Percentiles rank a stretch among this genome's conserved stretches.
Evolutionary conservation across 2,888 invertebrate species (phyloP).

Genomic region (Megaustenia siamemsis): DNA sequence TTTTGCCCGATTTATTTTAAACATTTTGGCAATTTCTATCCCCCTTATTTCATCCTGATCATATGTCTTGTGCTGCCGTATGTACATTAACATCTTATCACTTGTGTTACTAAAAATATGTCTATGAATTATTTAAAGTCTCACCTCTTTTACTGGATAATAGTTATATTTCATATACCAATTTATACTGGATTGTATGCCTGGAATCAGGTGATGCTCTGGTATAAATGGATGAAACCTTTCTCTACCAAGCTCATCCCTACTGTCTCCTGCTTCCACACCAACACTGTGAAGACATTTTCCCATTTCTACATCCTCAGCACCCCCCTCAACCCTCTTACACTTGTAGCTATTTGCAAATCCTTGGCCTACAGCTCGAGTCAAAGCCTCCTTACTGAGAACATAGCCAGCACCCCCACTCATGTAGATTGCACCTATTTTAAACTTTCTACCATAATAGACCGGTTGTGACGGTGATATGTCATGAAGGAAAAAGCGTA

Average conservation of each 20-base stretch:
- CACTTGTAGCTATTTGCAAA: constrained; percentile 58
- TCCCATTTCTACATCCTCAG: constrained; percentile 77
- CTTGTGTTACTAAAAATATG: no score
- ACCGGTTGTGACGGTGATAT: constrained; percentile 85
- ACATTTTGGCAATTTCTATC: no score
- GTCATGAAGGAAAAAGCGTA: constrained; percentile 88
- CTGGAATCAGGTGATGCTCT: constrained; percentile 91
- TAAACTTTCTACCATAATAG: constrained; percentile 84
- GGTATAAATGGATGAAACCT: constrained; percentile 77
- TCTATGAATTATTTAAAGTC: no score
- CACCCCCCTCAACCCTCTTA: constrained; percentile 81
- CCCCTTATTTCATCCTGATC: no score
- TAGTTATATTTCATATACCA: constrained; percentile 98
- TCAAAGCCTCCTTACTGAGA: constrained; percentile 89
- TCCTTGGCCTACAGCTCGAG: constrained; percentile 85
- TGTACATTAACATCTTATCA: no score
- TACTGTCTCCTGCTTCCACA: constrained; percentile 71
- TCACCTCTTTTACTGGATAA: constrained; percentile 92
- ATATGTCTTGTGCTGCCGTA: no score
- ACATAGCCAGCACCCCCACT: constrained; percentile 88
- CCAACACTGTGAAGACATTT: constrained; percentile 75
- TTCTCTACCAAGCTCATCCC: constrained; percentile 71
- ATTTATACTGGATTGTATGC: constrained; percentile 85
- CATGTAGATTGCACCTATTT: constrained; percentile 86
- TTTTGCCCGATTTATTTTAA: no score